Evolutionary conservation across 2,888 invertebrate species (phyloP).

Genomic region (Drosophila rellima): DNA sequence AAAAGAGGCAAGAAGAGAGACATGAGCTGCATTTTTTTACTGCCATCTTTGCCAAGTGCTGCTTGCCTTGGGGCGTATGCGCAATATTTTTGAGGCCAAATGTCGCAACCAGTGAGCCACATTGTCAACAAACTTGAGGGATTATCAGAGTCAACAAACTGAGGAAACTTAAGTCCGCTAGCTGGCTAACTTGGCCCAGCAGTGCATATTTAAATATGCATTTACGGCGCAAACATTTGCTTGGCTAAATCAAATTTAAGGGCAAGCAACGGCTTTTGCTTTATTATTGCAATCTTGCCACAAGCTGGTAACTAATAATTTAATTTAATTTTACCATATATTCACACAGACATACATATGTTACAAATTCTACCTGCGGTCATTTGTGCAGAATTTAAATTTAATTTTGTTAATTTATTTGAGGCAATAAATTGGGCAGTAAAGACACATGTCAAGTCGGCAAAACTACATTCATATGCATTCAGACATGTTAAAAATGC

Average conservation of each 20-base stretch:
- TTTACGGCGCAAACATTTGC: conserved; percentile 63
- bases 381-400: conserved; percentile 69
- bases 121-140: conserved; percentile 82
- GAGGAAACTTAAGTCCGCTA: conserved; percentile 51
- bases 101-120: conserved; percentile 57
- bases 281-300: conserved; percentile 42
- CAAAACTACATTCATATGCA: conserved; percentile 48
- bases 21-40: conserved; percentile 46
- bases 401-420: conserved; percentile 82
- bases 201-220: conserved; percentile 68
- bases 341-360: not conserved
- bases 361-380: conserved; percentile 49
- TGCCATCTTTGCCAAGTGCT: conserved; percentile 41
- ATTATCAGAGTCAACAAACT: conserved; percentile 82
- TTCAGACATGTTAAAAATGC: conserved; percentile 62
- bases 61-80: conserved; percentile 59
- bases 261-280: conserved; percentile 28
- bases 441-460: conserved; percentile 66
- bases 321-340: conserved; percentile 58
- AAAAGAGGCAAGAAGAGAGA: conserved; percentile 6
- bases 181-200: conserved; percentile 45
- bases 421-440: conserved; percentile 71
- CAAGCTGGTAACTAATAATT: conserved; percentile 67
- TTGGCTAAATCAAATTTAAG: conserved; percentile 66
- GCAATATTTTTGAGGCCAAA: conserved; percentile 65